Evolutionary conservation across 1,140 invertebrate species (phyloP), one percentile per base, ranked within the genome.

Genomic region (Cecropterus lyciades): DNA sequence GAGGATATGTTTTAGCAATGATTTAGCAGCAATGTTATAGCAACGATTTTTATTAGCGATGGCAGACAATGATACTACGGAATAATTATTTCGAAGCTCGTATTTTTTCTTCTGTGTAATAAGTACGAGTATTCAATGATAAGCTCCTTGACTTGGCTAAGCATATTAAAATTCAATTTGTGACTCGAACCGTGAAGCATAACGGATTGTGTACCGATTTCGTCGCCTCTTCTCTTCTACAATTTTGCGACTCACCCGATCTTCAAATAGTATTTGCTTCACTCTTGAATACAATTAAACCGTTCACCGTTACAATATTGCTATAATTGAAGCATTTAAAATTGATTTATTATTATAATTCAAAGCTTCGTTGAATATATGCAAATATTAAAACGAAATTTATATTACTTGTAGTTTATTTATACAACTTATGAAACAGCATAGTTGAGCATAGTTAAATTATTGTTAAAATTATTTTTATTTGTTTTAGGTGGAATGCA

Each of bases 401-500:
- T n/a, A n/a, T n/a, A n/a, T n/a, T n/a, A n/a, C n/a, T n/a, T n/a
- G n/a, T n/a, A n/a, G n/a, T n/a, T n/a, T n/a, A n/a, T n/a, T n/a
- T n/a, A n/a, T n/a, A n/a, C n/a, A n/a, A n/a, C n/a, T n/a, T n/a
- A n/a, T n/a, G n/a, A n/a, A n/a, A n/a, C n/a, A n/a, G n/a, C n/a
- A n/a, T n/a, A n/a, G n/a, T n/a, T n/a, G n/a, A n/a, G n/a, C n/a
- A n/a, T n/a, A n/a, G n/a, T n/a, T n/a, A n/a, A n/a, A n/a, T n/a
- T n/a, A n/a, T 43, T 30, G 4, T 40, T 14, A 65, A 27, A 33
- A 17, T 30, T 55, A 0, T 17, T 46, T 56, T 67, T 17, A 72
- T 72, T 83, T 89, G 88, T 87, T 95, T 93, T 94, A 99, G 98
- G 98, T 99, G 93, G 98, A 99, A 94, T 99, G 98, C 94, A 99